These are phyloP conservation scores for Azorinus chamasolen DNA, from an alignment of 2,888 invertebrate species.

Conservation along the genomic window DNA sequence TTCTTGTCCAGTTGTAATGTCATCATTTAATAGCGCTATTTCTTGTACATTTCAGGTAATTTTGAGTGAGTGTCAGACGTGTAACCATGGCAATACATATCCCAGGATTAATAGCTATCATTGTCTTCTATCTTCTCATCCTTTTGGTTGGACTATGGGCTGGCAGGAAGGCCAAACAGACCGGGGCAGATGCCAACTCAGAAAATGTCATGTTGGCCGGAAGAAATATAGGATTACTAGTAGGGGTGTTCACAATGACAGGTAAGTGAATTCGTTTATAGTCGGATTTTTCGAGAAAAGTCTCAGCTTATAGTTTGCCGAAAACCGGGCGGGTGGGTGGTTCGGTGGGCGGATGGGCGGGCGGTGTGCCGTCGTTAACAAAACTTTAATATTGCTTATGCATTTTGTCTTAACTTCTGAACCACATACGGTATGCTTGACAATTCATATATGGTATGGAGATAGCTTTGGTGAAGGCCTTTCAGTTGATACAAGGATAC, in stretches of 20 bases:
- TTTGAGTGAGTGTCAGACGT: too few species aligned
- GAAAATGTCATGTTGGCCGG: constrained; percentile 99
- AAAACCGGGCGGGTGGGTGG: too few species aligned
- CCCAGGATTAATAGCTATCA: constrained; percentile 96
- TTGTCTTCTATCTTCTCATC: constrained; percentile 98
- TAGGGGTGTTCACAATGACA: constrained; percentile 99
- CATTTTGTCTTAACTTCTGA: background rate
- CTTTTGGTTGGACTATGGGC: constrained; percentile 99
- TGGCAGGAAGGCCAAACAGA: constrained; percentile 93
- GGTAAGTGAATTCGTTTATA: constrained; percentile 94
- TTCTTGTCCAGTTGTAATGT: too few species aligned
- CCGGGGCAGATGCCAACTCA: constrained; percentile 86
- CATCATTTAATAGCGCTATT: too few species aligned
- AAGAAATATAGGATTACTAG: constrained; percentile 97
- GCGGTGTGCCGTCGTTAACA: too few species aligned
- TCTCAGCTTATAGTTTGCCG: too few species aligned
- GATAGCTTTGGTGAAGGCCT: too few species aligned
- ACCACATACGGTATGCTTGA: background rate
- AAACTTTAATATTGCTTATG: background rate
- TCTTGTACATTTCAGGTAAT: too few species aligned
- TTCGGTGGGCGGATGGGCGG: too few species aligned
- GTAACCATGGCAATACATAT: constrained; percentile 88
- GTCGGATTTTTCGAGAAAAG: too few species aligned
- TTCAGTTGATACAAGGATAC: too few species aligned
- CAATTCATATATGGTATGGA: background rate